phyloP scores from a whole-genome alignment of 2,888 invertebrate genomes.

The Limenitis arthemis region DNA sequence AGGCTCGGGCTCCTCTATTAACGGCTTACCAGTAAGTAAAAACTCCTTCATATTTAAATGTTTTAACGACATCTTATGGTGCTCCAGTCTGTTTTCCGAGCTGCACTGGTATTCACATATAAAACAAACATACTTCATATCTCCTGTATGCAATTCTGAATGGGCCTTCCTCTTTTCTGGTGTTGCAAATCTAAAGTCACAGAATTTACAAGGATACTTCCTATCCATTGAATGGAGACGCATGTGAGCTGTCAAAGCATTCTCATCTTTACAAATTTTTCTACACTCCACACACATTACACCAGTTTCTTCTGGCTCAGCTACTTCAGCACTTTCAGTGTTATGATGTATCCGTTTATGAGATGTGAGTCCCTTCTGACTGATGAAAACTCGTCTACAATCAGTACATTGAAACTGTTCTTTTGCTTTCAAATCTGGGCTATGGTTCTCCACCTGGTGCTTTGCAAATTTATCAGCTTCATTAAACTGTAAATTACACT shows the following conservation, averaged over 20 bases:
- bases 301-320: conserved; percentile 40
- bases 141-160: conserved; percentile 57
- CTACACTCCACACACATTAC: conserved; percentile 61
- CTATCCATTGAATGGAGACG: conserved; percentile 54
- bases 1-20: conserved; percentile 35
- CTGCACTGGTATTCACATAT: conserved; percentile 64
- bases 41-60: conserved; percentile 58
- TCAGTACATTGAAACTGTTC: conserved; percentile 54
- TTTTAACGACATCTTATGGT: conserved; percentile 53
- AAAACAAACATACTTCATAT: conserved; percentile 64
- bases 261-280: conserved; percentile 57
- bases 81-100: conserved; percentile 54
- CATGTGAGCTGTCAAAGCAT: conserved; percentile 55
- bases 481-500: conserved; percentile 56
- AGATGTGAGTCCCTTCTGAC: conserved; percentile 53
- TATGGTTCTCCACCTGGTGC: conserved; percentile 55
- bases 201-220: conserved; percentile 60
- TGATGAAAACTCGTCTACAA: conserved; percentile 56
- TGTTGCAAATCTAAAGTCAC: conserved; percentile 60
- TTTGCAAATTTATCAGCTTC: conserved; percentile 58
- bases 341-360: conserved; percentile 56
- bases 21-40: conserved; percentile 45
- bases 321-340: conserved; percentile 37
- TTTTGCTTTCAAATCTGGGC: conserved; percentile 47
- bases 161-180: conserved; percentile 55